Base-by-base conservation (phyloP, 2,888 invertebrate species). In the Creontiades dilutus region DNA sequence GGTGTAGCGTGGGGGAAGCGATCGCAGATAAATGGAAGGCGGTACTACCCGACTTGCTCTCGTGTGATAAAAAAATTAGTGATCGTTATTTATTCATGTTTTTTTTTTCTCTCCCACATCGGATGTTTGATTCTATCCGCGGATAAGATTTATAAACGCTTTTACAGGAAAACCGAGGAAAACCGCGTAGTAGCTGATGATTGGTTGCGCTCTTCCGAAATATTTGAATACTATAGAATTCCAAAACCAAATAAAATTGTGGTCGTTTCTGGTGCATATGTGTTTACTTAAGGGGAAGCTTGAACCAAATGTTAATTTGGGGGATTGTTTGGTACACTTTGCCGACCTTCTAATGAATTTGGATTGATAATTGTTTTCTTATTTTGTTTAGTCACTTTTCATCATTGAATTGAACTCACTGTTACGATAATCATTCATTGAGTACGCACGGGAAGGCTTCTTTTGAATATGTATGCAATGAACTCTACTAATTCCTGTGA, bases 11-110 rank as follows among this genome's bases (percentile, higher is more conserved):
- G 81, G 81, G 81, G 81, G 28, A 48, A 13, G 81, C 48, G 81
- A 81, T 81, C 81, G 47, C 81, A n/a, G 81, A 81, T 81, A 81
- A 81, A 81, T 81, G 81, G 47, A 48, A 48, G 48, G 47, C 81
- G 47, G 81, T 48, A 19, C 48, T 48, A 48, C 81, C 81, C 81
- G 48, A 46, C 81, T 47, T 81, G 81, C 81, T 81, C 81, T 81
- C 81, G 81, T 81, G 81, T 81, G 81, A 47, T 81, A 80, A 80
- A 80, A 48, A 81, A n/a, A 81, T 81, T 19, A 11, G 48, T 81
- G 48, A 81, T 81, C 46, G 81, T 81, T 48, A 81, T 81, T 81
- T 48, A 81, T 81, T 81, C 81, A 81, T 47, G 81, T 47, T 76
- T 76, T 19, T 28, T 80, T n/a, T n/a, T n/a, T n/a, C n/a, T n/a